Evolutionary conservation across 1,140 invertebrate genomes (phyloP).

Genomic region (Aplysia californica): DNA sequence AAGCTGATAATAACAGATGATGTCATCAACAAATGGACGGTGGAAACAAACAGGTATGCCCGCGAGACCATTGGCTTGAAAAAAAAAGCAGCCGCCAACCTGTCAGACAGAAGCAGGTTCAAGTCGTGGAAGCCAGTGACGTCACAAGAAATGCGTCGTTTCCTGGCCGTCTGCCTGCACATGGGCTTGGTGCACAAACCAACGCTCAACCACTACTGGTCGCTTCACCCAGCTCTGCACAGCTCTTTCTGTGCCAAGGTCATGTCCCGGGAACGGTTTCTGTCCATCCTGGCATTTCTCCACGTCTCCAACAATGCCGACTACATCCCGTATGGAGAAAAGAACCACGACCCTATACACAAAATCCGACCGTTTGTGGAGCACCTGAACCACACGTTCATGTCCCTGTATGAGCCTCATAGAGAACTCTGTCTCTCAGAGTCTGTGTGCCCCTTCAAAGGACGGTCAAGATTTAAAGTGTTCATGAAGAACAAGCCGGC

Average conservation of each 20-base stretch:
- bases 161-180: background rate
- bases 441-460: conserved; percentile 36
- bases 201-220: background rate
- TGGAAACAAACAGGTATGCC: background rate
- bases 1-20: background rate
- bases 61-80: background rate
- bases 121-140: background rate
- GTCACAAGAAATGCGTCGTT: background rate
- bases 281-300: too few species aligned
- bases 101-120: background rate
- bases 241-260: background rate
- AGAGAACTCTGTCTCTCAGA: conserved; percentile 41
- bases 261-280: too few species aligned
- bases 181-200: background rate
- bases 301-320: too few species aligned
- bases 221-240: background rate
- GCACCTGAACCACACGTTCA: background rate
- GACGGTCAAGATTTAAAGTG: conserved; percentile 24
- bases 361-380: background rate
- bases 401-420: background rate
- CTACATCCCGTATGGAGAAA: too few species aligned
- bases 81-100: background rate
- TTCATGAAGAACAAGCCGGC: conserved; percentile 46
- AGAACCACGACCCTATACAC: too few species aligned
- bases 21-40: background rate